Evolutionary conservation across 2,888 invertebrate species (phyloP).

Genomic region (Patella depressa): DNA sequence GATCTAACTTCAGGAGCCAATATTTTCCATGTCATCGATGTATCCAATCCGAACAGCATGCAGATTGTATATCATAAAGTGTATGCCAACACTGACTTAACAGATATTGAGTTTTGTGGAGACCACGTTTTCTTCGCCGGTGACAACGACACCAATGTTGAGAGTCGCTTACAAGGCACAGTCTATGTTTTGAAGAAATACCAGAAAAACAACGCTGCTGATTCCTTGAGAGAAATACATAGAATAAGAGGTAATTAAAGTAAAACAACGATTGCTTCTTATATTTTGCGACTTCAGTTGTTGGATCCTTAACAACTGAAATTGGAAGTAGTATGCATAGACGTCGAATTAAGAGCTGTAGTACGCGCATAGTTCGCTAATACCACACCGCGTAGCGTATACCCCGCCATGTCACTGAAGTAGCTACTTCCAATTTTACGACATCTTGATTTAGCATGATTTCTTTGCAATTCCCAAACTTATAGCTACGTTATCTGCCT

Average conservation of each 20-base stretch:
- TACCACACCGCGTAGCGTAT: no score
- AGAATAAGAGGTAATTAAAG: neutral
- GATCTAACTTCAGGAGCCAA: slow-evolving; percentile 39
- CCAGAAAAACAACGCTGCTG: neutral
- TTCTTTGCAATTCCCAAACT: no score
- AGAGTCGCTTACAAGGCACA: slow-evolving; percentile 27
- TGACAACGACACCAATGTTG: slow-evolving; percentile 38
- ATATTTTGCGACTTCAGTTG: no score
- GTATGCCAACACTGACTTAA: slow-evolving; percentile 41
- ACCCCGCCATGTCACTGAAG: no score
- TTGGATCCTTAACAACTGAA: no score
- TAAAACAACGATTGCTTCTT: no score
- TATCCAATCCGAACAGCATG: slow-evolving; percentile 41
- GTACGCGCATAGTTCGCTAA: no score
- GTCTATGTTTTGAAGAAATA: slow-evolving; percentile 5
- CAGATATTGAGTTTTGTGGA: slow-evolving; percentile 56
- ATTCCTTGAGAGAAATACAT: neutral
- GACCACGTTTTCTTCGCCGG: slow-evolving; percentile 46
- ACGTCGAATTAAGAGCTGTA: no score
- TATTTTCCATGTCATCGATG: slow-evolving; percentile 50
- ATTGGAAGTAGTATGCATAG: no score
- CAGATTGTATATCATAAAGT: slow-evolving; percentile 27
- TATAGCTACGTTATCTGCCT: no score
- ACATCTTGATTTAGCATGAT: no score
- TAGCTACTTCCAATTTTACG: no score